Evolutionary conservation across 1,140 invertebrate species (phyloP).

Genomic region (Platorchestia sp.): DNA sequence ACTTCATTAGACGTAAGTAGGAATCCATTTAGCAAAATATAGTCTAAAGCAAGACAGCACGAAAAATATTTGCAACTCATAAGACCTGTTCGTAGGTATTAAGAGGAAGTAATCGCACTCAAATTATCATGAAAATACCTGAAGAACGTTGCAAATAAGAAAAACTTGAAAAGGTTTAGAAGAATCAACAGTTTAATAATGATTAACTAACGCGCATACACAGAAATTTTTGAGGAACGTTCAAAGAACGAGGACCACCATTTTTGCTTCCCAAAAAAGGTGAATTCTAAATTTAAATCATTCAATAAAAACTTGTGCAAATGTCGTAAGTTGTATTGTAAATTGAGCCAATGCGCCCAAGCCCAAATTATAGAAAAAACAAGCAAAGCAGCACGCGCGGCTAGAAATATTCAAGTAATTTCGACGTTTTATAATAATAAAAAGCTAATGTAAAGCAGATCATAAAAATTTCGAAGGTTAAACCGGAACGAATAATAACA

Average conservation of each 20-base stretch:
- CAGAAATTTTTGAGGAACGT: no score
- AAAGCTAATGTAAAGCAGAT: background rate
- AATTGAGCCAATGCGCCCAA: no score
- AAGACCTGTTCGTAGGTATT: background rate
- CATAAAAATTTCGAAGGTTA: background rate
- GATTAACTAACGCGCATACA: background rate
- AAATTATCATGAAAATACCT: background rate
- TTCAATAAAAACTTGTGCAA: no score
- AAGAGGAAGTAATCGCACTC: background rate
- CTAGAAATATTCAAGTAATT: background rate
- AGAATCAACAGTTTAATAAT: background rate
- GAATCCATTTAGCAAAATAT: background rate
- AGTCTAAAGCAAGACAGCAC: background rate
- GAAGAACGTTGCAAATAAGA: background rate
- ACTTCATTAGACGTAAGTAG: background rate
- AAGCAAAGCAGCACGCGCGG: no score
- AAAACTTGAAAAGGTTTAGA: background rate
- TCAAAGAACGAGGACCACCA: no score
- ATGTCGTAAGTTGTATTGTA: no score
- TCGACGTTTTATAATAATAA: background rate
- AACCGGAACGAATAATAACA: background rate
- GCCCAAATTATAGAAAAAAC: no score
- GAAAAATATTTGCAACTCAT: background rate
- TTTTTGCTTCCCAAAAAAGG: no score
- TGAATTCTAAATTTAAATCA: no score